Evolutionary conservation across 2,888 invertebrate genomes (phyloP), one percentile per base, ranked within the genome.

Genomic region (Tetheella fluctuosa): DNA sequence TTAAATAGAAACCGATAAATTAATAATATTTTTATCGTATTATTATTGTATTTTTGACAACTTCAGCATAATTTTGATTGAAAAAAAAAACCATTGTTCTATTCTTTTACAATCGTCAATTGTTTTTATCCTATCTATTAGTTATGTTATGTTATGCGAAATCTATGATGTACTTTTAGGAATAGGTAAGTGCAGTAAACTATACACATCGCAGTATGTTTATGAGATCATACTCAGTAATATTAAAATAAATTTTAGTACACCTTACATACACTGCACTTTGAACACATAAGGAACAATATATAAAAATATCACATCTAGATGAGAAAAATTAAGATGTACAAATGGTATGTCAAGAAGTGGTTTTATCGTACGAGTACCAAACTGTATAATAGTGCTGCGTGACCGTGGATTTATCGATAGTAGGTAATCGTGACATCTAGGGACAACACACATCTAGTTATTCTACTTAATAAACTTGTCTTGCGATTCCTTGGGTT

Each of bases 341-440:
- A n/a, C 17, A 30, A 30, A 54, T 17, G 54, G n/a, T 34, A 34
- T 30, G 13, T 15, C 54, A 54, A 54, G 54, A 54, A 20, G 12
- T 34, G 30, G 54, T 30, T 17, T 54, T n/a, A 30, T 20, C 54
- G 30, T 54, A 34, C 4, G 54, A 54, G 7, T 7, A 13, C 34
- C 13, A 34, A 34, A 34, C 34, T 34, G 34, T 34, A 28, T 28
- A 54, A 12, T 54, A 54, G 54, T 30, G 23, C 8, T 30, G 54
- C n/a, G 39, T n/a, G 5, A n/a, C 6, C n/a, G 0, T 39, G n/a
- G 39, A n/a, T 7, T n/a, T 39, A 39, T 39, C 39, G 39, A 39
- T 39, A 39, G 25, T 4, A 4, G 6, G 25, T 25, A 25, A 25
- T 25, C 6, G 25, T 25, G 25, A 25, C 2, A 25, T n/a, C n/a